Conservation (phyloP, 2,888 invertebrate genomes). For the Nowickia ferox region DNA sequence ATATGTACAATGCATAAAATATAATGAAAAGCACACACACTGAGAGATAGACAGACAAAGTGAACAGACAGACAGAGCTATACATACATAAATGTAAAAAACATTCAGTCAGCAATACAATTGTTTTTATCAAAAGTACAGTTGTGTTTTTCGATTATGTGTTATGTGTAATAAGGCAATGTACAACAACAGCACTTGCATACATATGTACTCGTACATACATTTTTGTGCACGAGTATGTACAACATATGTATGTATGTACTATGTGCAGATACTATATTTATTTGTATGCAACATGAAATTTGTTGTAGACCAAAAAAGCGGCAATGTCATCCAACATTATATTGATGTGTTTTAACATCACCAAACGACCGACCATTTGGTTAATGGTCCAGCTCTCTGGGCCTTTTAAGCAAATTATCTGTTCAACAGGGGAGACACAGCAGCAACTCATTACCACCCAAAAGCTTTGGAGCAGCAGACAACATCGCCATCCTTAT, state of each 20-base stretch:
- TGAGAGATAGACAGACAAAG: neutral
- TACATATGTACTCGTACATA: neutral
- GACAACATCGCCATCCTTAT: constrained; percentile 38
- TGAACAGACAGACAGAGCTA: constrained; percentile 1
- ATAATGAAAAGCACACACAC: constrained; percentile 46
- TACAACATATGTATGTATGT: neutral
- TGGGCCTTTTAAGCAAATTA: constrained; percentile 55
- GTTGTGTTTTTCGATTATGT: constrained; percentile 67
- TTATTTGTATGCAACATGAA: constrained; percentile 18
- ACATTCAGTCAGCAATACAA: constrained; percentile 38
- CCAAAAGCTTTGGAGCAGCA: constrained; percentile 1
- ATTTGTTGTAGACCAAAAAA: constrained; percentile 30
- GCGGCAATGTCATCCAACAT: constrained; percentile 52
- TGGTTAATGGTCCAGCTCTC: constrained; percentile 8
- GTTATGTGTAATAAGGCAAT: constrained; percentile 54
- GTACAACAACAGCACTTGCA: neutral
- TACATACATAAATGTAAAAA: neutral
- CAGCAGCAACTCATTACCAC: constrained; percentile 42
- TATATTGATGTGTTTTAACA: constrained; percentile 11
- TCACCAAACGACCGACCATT: constrained; percentile 6
- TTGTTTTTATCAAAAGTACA: constrained; percentile 70
- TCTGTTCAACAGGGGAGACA: neutral
- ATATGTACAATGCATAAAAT: constrained; percentile 1
- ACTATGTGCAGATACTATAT: neutral
- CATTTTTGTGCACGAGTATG: neutral